Conservation (phyloP, 2,113 vertebrate genomes). For the Melanocharis versteri region DNA sequence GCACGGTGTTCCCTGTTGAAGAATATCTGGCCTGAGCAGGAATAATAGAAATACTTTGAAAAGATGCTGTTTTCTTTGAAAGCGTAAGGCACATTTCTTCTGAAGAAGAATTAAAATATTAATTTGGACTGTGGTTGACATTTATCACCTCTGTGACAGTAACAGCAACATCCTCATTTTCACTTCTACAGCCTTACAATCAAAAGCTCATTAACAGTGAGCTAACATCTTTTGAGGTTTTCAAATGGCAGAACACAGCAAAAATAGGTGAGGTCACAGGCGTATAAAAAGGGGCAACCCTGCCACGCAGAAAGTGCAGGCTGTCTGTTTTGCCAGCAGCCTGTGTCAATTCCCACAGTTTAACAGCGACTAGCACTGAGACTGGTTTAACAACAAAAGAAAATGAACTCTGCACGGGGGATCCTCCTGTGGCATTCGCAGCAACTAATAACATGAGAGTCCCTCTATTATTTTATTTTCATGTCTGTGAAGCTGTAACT, state of each 20-base stretch:
- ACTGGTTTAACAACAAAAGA: constrained; percentile 42
- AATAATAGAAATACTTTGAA: constrained; percentile 25
- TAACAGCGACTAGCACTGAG: constrained; percentile 18
- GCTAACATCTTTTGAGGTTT: background rate
- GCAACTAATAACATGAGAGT: constrained; percentile 32
- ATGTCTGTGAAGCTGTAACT: background rate
- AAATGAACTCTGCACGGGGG: background rate
- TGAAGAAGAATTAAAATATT: background rate
- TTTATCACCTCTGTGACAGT: constrained; percentile 4
- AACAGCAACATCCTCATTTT: background rate
- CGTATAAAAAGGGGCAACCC: background rate
- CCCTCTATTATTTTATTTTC: constrained; percentile 30
- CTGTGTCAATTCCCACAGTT: background rate
- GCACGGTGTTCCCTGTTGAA: background rate
- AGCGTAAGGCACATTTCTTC: background rate
- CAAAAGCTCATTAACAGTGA: background rate
- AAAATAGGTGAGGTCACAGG: background rate
- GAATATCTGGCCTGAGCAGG: background rate
- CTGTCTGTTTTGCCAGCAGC: background rate
- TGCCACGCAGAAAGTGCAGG: background rate
- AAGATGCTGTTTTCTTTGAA: background rate
- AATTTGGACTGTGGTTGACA: background rate
- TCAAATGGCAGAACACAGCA: background rate
- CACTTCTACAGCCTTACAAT: background rate
- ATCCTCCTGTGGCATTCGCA: constrained; percentile 3